phyloP scores from a whole-genome alignment of 2,888 invertebrate genomes.

The Embidobia sp. region DNA sequence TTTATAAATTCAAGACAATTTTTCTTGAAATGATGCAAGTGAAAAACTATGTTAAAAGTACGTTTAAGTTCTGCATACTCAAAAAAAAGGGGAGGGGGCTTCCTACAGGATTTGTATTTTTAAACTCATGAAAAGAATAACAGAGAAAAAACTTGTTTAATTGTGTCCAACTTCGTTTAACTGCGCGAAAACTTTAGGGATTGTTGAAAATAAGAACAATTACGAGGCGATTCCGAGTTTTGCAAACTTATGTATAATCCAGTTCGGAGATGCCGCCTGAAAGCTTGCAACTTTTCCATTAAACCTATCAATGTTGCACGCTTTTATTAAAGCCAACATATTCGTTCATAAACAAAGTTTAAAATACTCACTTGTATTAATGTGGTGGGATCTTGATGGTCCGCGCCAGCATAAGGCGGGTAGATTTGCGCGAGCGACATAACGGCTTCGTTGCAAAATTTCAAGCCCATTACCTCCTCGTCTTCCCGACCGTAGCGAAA shows the following conservation, averaged over 20 bases:
- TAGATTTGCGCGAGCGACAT: constrained; percentile 95
- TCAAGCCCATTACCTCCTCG: constrained; percentile 98
- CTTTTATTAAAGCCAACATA: constrained; percentile 12
- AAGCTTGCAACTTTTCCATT: constrained; percentile 33
- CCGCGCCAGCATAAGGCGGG: constrained; percentile 84
- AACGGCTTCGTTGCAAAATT: constrained; percentile 98
- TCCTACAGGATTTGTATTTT: no score
- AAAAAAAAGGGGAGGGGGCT: no score
- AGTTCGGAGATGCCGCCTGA: not conserved
- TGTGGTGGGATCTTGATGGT: constrained; percentile 84
- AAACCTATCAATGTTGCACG: not conserved
- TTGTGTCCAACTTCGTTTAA: not conserved
- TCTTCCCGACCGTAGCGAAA: constrained; percentile 99
- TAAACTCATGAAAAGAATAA: no score
- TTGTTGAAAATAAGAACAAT: constrained; percentile 18
- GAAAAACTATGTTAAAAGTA: no score
- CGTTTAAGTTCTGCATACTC: no score
- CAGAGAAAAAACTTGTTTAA: not conserved
- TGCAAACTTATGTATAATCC: not conserved
- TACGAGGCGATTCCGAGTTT: constrained; percentile 1
- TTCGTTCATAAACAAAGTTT: constrained; percentile 13
- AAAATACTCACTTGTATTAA: constrained; percentile 87
- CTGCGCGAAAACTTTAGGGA: not conserved
- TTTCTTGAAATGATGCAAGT: no score
- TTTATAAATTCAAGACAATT: no score